These are phyloP conservation scores for Candidula unifasciata DNA, from an alignment of 2,888 invertebrate species.

Conservation along the genomic window DNA sequence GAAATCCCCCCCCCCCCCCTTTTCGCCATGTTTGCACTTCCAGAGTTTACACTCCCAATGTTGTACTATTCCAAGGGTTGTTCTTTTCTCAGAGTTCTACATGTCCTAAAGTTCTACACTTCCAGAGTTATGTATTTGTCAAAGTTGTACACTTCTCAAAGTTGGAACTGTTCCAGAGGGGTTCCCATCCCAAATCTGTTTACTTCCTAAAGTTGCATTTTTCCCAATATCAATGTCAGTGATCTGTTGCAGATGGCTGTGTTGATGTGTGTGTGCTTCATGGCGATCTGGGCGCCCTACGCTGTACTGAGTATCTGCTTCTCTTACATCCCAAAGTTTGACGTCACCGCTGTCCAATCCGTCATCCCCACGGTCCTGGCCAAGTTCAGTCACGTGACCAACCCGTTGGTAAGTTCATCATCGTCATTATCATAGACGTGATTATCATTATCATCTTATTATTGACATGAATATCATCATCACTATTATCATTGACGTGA, in stretches of 20 bases:
- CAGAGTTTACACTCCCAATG: too few relatives aligned
- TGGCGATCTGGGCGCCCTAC: conserved; percentile 65
- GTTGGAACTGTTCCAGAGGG: too few relatives aligned
- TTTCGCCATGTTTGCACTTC: too few relatives aligned
- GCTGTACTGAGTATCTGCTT: conserved; percentile 63
- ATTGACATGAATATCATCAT: not conserved
- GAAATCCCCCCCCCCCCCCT: too few relatives aligned
- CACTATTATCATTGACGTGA: not conserved
- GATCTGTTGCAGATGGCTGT: conserved; percentile 60
- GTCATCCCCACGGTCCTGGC: conserved; percentile 61
- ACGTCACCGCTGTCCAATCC: conserved; percentile 39
- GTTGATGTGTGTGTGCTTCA: conserved; percentile 64
- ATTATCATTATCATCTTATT: not conserved
- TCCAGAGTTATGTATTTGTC: too few relatives aligned
- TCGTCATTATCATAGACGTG: not conserved
- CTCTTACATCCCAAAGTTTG: conserved; percentile 56
- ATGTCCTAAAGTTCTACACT: too few relatives aligned
- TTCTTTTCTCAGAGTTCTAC: too few relatives aligned
- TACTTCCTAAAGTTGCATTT: too few relatives aligned
- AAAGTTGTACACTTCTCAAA: too few relatives aligned
- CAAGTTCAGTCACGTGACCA: conserved; percentile 62
- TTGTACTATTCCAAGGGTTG: too few relatives aligned
- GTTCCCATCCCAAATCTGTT: too few relatives aligned
- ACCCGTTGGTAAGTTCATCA: conserved; percentile 57
- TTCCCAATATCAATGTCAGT: too few relatives aligned